These are phyloP conservation scores for Sphecodes monilicornis DNA, from an alignment of 2,888 invertebrate species.

Conservation along the genomic window DNA sequence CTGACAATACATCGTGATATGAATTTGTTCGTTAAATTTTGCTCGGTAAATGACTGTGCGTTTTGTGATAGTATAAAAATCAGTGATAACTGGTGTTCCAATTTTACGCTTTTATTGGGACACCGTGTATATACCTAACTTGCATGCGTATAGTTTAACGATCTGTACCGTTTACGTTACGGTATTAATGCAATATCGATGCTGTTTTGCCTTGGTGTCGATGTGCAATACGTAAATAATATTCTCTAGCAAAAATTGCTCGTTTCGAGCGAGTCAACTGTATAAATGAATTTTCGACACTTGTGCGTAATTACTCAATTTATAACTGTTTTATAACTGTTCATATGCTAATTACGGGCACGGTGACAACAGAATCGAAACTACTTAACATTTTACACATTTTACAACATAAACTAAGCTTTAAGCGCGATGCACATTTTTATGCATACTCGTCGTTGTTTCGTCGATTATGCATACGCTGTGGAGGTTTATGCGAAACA, in stretches of 20 bases:
- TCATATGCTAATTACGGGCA: slow-evolving; percentile 12
- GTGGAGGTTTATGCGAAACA: not conserved
- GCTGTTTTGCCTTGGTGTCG: slow-evolving; percentile 24
- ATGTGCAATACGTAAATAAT: not conserved
- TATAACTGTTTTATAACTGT: slow-evolving; percentile 3
- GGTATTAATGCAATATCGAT: slow-evolving; percentile 17
- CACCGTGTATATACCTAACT: not conserved
- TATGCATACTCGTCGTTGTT: not conserved
- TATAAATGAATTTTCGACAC: not conserved
- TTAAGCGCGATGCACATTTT: not conserved
- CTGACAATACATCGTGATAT: slow-evolving; percentile 69
- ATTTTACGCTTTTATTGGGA: not conserved
- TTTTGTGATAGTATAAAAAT: not conserved
- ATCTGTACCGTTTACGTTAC: not conserved
- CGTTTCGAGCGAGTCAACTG: not conserved
- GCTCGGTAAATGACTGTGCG: slow-evolving; percentile 20
- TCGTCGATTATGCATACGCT: not conserved
- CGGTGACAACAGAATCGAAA: slow-evolving; percentile 2
- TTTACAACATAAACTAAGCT: not conserved
- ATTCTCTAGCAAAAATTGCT: not conserved
- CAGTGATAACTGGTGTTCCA: not conserved
- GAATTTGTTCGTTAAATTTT: slow-evolving; percentile 72
- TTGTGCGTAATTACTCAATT: not conserved
- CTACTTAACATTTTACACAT: not conserved
- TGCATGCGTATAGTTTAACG: slow-evolving; percentile 16